Conservation (phyloP, 64 coral and sea anemone genomes). For the Anthopleura sola region DNA sequence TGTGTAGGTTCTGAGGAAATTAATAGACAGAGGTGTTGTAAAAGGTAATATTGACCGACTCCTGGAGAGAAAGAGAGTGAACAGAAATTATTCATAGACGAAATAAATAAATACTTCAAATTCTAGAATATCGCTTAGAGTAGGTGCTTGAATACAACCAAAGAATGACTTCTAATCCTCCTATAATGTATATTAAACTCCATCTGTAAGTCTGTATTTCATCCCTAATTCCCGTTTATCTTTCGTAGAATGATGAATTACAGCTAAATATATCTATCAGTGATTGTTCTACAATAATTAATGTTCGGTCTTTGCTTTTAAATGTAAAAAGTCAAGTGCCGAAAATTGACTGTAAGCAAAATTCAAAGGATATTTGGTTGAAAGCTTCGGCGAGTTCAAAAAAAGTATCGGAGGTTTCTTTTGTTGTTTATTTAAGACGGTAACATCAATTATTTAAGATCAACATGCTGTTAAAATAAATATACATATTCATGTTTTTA, state of each 20-base stretch:
- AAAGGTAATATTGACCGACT: not conserved
- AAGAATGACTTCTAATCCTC: not conserved
- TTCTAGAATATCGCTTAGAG: slow-evolving; percentile 3
- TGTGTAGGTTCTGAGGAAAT: not conserved
- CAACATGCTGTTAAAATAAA: not conserved
- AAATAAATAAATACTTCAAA: not conserved
- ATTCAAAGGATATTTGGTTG: not conserved
- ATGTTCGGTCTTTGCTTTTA: not conserved
- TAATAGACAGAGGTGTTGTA: not conserved
- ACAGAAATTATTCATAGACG: slow-evolving; percentile 1
- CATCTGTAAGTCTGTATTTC: not conserved
- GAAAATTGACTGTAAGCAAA: not conserved
- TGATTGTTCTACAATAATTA: not conserved
- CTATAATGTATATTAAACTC: not conserved
- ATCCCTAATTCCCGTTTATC: not conserved
- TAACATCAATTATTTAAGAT: not conserved
- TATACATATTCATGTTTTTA: not conserved
- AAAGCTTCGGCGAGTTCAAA: not conserved
- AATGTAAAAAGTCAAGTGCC: not conserved
- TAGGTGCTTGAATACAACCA: not conserved
- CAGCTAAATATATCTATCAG: not conserved
- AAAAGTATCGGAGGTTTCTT: not conserved
- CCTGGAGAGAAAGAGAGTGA: not conserved
- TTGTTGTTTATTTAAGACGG: not conserved
- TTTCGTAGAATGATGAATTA: not conserved